Evolutionary conservation across 2,888 invertebrate species (phyloP).

Genomic region (Labia minor): DNA sequence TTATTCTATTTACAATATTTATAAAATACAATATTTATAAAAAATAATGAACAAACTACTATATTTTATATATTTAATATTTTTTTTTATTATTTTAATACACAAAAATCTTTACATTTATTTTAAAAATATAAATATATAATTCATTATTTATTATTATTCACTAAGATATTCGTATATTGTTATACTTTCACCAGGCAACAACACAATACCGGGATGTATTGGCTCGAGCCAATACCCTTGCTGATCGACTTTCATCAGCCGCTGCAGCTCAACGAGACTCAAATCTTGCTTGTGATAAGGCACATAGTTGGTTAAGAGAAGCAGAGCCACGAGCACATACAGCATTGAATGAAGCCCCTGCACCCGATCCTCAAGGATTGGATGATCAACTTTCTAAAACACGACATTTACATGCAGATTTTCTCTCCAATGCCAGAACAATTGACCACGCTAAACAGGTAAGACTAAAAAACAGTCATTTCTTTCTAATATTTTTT

Average conservation of each 20-base stretch:
- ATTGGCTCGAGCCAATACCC: constrained; percentile 65
- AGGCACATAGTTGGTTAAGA: constrained; percentile 66
- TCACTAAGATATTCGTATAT: too few species aligned
- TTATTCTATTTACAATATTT: too few species aligned
- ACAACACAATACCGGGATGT: constrained; percentile 72
- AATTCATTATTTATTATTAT: too few species aligned
- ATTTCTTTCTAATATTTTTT: too few species aligned
- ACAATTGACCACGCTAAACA: constrained; percentile 74
- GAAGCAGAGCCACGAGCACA: constrained; percentile 68
- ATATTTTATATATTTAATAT: too few species aligned
- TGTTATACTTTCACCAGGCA: too few species aligned
- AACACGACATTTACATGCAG: constrained; percentile 74
- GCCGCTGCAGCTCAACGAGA: constrained; percentile 66
- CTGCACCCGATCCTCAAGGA: constrained; percentile 75
- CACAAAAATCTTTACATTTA: too few species aligned
- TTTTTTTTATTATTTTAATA: too few species aligned
- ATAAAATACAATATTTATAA: too few species aligned
- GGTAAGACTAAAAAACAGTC: too few species aligned
- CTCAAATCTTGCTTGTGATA: constrained; percentile 72
- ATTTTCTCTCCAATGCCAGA: constrained; percentile 74
- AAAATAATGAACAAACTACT: too few species aligned
- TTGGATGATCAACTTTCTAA: constrained; percentile 78
- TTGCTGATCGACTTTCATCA: constrained; percentile 70
- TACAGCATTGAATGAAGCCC: constrained; percentile 65
- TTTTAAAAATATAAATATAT: too few species aligned